These are phyloP conservation scores for Romanogobio albipinnatus DNA, from an alignment of 2,113 vertebrate species.

Conservation along the genomic window DNA sequence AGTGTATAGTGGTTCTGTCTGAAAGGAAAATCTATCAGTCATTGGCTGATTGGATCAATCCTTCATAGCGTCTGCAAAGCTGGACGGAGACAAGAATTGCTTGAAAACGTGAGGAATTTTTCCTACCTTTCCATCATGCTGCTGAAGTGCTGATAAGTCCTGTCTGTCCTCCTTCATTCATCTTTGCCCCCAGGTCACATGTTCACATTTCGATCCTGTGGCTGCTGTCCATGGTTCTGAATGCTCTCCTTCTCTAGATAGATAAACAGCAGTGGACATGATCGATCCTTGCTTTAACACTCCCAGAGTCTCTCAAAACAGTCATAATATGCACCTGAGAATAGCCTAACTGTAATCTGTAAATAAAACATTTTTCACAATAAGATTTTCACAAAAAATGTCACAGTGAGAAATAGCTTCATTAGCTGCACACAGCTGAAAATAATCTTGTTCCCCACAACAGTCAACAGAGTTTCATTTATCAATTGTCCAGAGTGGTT, in stretches of 20 bases:
- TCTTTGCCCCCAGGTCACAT: neutral
- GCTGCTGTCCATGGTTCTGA: neutral
- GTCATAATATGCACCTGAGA: neutral
- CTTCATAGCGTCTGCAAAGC: constrained; percentile 8
- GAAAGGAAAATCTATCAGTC: neutral
- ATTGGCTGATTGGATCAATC: neutral
- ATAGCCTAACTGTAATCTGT: neutral
- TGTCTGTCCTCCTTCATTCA: neutral
- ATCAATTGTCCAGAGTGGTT: neutral
- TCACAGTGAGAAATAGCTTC: neutral
- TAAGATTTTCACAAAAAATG: neutral
- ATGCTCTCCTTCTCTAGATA: neutral
- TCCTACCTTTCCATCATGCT: neutral
- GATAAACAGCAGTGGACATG: neutral
- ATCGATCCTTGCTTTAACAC: neutral
- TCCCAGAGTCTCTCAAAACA: neutral
- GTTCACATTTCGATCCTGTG: neutral
- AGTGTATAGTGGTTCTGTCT: neutral
- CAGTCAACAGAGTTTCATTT: neutral
- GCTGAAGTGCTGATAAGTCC: constrained; percentile 10
- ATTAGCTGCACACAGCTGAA: constrained; percentile 17
- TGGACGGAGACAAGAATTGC: neutral
- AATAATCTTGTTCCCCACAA: neutral
- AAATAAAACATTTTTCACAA: neutral
- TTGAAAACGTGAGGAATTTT: neutral